These are phyloP conservation scores for Porites lutea DNA, from an alignment of 64 coral and sea anemone genomes.

Conservation along the genomic window DNA sequence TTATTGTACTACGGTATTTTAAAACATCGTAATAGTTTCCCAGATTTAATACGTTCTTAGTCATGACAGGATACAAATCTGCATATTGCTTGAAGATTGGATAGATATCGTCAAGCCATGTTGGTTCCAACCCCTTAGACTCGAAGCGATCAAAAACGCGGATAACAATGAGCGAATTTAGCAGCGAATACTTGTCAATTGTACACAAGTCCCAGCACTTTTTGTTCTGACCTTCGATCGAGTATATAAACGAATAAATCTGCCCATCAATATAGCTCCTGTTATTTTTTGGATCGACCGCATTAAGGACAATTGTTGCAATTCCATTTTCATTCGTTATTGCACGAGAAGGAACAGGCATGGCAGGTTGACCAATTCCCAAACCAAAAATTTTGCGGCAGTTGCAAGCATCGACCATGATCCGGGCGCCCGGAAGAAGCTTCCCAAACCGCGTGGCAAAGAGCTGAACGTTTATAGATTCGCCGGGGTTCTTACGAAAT, in stretches of 20 bases:
- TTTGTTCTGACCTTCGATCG: slow-evolving; percentile 15
- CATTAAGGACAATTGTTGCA: slow-evolving; percentile 24
- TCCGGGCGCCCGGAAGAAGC: slow-evolving; percentile 18
- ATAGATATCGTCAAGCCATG: slow-evolving; percentile 78
- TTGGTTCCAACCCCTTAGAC: slow-evolving; percentile 26
- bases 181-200: neutral
- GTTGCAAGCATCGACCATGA: neutral
- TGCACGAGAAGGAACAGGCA: neutral
- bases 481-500: slow-evolving; percentile 57
- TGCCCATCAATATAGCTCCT: slow-evolving; percentile 73
- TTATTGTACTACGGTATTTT: slow-evolving; percentile 21
- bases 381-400: neutral
- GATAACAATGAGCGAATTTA: slow-evolving; percentile 54
- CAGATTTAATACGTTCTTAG: slow-evolving; percentile 76
- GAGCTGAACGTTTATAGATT: slow-evolving; percentile 20
- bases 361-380: neutral
- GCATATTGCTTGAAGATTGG: slow-evolving; percentile 92
- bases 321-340: slow-evolving; percentile 60
- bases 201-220: slow-evolving; percentile 29
- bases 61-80: slow-evolving; percentile 86
- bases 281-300: slow-evolving; percentile 69
- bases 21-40: slow-evolving; percentile 87
- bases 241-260: slow-evolving; percentile 61
- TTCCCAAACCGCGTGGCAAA: slow-evolving; percentile 77
- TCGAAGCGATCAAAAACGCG: slow-evolving; percentile 54